phyloP scores from a whole-genome alignment of 2,888 invertebrate species.

The Leucophora obtusa region DNA sequence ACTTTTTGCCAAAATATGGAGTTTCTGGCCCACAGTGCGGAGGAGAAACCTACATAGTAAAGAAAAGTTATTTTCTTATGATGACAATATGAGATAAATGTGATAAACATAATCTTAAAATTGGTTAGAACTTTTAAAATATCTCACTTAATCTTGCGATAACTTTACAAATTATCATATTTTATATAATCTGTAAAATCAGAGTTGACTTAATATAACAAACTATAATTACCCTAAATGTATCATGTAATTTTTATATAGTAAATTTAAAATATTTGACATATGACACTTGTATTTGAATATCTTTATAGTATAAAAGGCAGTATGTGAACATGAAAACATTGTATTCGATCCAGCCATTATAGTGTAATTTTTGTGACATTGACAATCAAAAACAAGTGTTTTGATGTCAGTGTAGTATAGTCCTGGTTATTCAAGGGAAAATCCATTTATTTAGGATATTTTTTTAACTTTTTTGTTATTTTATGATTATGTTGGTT shows the following conservation, averaged over 20 bases:
- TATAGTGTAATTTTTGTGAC: slow-evolving; percentile 25
- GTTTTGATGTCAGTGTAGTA: background rate
- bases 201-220: background rate
- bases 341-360: background rate
- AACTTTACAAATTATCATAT: no score
- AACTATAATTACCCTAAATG: background rate
- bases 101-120: no score
- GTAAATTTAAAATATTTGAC: slow-evolving; percentile 48
- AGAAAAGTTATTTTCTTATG: no score
- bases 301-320: background rate
- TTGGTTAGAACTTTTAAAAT: no score
- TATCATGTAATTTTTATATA: slow-evolving; percentile 7
- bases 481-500: slow-evolving; percentile 5
- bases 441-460: background rate
- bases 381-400: slow-evolving; percentile 40
- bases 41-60: no score
- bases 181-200: no score
- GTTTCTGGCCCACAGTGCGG: no score
- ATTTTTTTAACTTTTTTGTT: background rate
- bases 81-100: no score
- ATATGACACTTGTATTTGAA: slow-evolving; percentile 51
- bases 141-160: no score
- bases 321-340: background rate
- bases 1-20: no score
- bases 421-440: background rate